Base-by-base conservation (phyloP, 37 sponge, comb jelly and placozoan species). In the Crambe crambe region DNA sequence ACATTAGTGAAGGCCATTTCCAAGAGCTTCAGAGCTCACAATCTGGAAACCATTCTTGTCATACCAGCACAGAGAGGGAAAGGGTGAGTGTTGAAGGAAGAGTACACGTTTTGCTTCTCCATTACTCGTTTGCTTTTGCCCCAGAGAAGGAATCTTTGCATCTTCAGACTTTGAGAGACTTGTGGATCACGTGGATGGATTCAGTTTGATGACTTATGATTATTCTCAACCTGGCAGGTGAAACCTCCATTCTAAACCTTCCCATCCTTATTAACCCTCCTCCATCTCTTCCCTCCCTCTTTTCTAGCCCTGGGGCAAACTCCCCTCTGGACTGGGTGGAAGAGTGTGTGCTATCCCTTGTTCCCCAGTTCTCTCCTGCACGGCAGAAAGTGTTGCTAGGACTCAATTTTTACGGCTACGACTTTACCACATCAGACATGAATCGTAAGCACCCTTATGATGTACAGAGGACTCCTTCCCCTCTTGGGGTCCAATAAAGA, bases 131-230 rank as follows among this genome's bases (percentile, higher is more conserved):
- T 68, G 39, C 20, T 65, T 65, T 65, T 42, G 15, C 70, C 31
- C 3, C 42, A 31, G 26, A 35, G 56, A 0, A 57, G 74, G 78
- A 29, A 72, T 90, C 68, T 95, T 97, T 89, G 93, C 82, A 59
- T 61, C 78, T 17, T 56, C 80, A 25, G 98, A 97, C 47, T 97
- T 95, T 51, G 43, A 87, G 37, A 80, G 57, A 58, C 80, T 97
- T 21, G 77, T 75, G 0, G 83, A 85, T 30, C 67, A 87, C 73
- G 91, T 97, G 12, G 97, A 96, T 85, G 83, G 68, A 3, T 96
- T 99, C 75, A 89, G 93, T 67, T 76, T 96, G 44, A 99, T 94
- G 93, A 94, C 99, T 36, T 99, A 99, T 70, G 99, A 99, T 82
- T 96, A 86, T 59, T 86, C 95, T 10, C 66, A 64, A 20, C 88